Evolutionary conservation across 2,888 invertebrate genomes (phyloP).

Genomic region (Conomelus anceps): DNA sequence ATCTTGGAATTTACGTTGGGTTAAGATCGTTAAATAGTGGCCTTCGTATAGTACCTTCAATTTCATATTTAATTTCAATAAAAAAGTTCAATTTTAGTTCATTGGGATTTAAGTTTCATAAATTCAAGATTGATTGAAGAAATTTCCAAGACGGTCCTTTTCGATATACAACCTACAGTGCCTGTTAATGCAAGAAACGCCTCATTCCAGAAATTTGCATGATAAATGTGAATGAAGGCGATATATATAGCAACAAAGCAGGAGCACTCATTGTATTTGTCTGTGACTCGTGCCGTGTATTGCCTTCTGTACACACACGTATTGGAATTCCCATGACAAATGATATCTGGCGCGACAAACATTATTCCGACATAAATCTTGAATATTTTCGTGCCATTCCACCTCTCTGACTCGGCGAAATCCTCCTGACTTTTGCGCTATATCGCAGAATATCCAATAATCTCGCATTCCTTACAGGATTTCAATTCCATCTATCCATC

Average conservation of each 20-base stretch:
- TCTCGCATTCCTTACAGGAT: not conserved
- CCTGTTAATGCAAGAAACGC: not conserved
- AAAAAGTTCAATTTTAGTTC: too few species aligned
- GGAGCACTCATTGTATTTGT: not conserved
- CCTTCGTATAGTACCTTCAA: too few species aligned
- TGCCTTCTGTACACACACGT: not conserved
- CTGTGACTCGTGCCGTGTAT: not conserved
- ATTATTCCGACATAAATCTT: not conserved
- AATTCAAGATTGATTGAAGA: too few species aligned
- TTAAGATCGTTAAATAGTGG: too few species aligned
- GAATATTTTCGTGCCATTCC: not conserved
- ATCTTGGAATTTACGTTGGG: too few species aligned
- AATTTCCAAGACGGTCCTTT: not conserved
- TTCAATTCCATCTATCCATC: not conserved
- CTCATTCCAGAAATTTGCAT: not conserved
- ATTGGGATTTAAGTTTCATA: too few species aligned
- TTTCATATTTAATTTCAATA: too few species aligned
- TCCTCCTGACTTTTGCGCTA: not conserved
- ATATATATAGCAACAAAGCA: not conserved
- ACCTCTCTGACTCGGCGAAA: not conserved
- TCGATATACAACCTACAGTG: not conserved
- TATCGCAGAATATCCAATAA: not conserved
- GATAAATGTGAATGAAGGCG: not conserved
- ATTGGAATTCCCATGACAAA: not conserved
- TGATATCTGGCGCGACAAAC: not conserved